These are phyloP conservation scores for Pseudonaja textilis DNA, from an alignment of 2,113 vertebrate species.

Conservation along the genomic window DNA sequence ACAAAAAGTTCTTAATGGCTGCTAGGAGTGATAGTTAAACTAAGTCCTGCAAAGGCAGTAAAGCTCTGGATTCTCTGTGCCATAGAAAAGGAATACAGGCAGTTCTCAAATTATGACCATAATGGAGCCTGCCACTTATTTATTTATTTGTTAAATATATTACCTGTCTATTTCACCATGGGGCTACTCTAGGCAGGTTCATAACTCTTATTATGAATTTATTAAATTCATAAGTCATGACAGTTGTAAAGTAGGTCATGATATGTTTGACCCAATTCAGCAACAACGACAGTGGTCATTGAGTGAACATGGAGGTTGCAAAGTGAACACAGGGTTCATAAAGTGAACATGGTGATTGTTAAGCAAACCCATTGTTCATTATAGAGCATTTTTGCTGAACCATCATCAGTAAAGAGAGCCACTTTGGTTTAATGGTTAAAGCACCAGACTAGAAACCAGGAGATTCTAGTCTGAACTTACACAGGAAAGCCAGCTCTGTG, in stretches of 20 bases:
- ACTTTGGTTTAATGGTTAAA: neutral
- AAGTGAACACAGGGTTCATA: neutral
- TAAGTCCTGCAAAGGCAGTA: neutral
- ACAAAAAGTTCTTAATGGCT: neutral
- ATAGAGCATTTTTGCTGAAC: neutral
- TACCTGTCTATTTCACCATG: neutral
- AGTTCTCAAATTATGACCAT: neutral
- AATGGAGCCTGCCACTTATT: neutral
- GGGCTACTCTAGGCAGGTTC: neutral
- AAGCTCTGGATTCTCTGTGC: neutral
- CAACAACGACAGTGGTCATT: neutral
- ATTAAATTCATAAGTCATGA: neutral
- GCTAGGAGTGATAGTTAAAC: neutral
- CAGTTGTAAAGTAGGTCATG: neutral
- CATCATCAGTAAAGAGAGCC: neutral
- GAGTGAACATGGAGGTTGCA: neutral
- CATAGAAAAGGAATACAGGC: neutral
- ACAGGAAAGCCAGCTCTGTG: neutral
- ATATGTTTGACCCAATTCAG: neutral
- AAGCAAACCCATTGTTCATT: neutral
- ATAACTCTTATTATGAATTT: neutral
- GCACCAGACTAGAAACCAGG: neutral
- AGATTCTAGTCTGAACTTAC: neutral
- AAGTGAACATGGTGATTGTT: neutral
- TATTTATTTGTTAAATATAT: neutral